phyloP scores from a whole-genome alignment of 2,888 invertebrate genomes.

The Pachliopta kotzebuea region DNA sequence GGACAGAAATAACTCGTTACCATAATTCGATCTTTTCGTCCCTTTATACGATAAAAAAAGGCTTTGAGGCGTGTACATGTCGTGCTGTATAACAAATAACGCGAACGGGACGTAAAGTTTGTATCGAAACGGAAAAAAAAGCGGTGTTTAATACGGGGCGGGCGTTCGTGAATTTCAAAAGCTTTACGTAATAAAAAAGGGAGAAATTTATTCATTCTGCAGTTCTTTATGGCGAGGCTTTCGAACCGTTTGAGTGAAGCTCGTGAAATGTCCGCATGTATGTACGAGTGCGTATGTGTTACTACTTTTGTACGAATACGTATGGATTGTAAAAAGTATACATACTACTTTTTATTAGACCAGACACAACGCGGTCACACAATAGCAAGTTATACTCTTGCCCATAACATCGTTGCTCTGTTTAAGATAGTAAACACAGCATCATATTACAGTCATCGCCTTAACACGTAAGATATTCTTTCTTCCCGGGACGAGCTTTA shows the following conservation, averaged over 20 bases:
- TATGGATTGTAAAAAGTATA: too few species aligned
- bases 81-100: not conserved
- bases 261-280: conserved; percentile 1
- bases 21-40: not conserved
- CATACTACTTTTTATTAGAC: too few species aligned
- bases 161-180: conserved; percentile 14
- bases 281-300: not conserved
- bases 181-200: conserved; percentile 19
- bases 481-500: too few species aligned
- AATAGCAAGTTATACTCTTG: too few species aligned
- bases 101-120: not conserved
- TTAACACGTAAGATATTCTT: too few species aligned
- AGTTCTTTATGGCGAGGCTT: conserved; percentile 8
- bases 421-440: too few species aligned
- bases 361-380: too few species aligned
- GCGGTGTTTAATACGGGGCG: not conserved
- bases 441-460: too few species aligned
- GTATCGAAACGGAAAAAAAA: not conserved
- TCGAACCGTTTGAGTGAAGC: conserved; percentile 16
- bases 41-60: not conserved
- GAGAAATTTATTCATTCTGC: conserved; percentile 15
- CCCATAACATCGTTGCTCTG: too few species aligned
- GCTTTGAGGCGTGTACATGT: not conserved
- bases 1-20: too few species aligned
- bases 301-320: not conserved